Base-by-base conservation (phyloP, 2,888 invertebrate species). In the Sinelater perroti region DNA sequence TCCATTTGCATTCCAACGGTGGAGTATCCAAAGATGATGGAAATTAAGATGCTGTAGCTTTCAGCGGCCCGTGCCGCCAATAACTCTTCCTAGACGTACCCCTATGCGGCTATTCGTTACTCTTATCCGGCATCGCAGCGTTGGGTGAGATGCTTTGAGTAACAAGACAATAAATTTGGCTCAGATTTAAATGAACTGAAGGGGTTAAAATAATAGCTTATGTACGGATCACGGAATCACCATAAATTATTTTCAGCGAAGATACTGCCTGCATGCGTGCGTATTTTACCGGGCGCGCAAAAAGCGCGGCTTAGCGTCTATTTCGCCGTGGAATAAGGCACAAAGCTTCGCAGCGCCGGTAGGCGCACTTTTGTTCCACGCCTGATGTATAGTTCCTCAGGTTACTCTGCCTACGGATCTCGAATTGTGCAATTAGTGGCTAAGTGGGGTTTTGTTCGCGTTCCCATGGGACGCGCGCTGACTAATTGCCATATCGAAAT, bases 181-280 rank as follows among this genome's bases (percentile, higher is more conserved):
- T 18, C 26, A 21, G 8, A 20, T n/a, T 51, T 8, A 51, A 51
- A 42, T 52, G 28, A 42, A 40, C 40, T 44, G 40, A 44, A 52
- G 44, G 16, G 17, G 24, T 26, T 36, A 26, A 56, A 56, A 49
- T 42, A 26, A 26, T 30, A 45, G 38, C 44, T 57, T 50, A 53
- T 24, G 31, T 24, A 36, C 42, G 28, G 36, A 24, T 50, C 47
- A 45, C 47, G 36, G 45, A 52, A 56, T 56, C 62, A 52, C 52
- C 56, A 63, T 63, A 60, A 63, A 58, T 60, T 61, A 52, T 56
- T 63, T 54, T 49, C 17, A 44, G 24, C 24, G 24, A 14, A 40
- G 40, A 24, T 40, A 24, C 24, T 24, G 40, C 24, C 8, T 21
- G 21, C 20, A 6, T 17, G 36, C 8, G 40, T 26, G 24, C 26